Evolutionary conservation across 2,888 invertebrate genomes (phyloP), one percentile per base, ranked within the genome.

Genomic region (Drosophila gaucha): DNA sequence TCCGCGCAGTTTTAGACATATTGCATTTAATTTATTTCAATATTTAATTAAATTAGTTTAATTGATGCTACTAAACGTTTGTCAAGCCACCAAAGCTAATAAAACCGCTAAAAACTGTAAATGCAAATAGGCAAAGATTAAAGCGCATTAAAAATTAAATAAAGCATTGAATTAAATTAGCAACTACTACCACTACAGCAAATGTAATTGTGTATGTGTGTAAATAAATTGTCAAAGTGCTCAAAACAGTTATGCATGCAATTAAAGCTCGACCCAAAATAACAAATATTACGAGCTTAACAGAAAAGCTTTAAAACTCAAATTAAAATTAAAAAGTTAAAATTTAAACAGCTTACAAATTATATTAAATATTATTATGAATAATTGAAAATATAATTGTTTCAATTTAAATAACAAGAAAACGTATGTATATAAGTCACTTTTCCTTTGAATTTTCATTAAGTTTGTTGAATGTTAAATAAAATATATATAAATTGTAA

Each of bases 121-220:
- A 36, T 38, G 43, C 26, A 6, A 6, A 9, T 49, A 65, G 47
- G 16, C 57, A 44, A 36, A 24, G 51, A 44, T 70, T 64, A 16
- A 71, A 68, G 59, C 67, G 16, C 49, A 86, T 77, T 80, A 71
- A 72, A 74, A 59, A 77, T 79, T 67, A 62, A 80, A 76, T 49
- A 66, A 46, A 57, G 43, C 43, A 63, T 59, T 54, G 46, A 74
- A 74, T 80, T 86, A 74, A 80, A 80, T 84, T 80, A 84, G 62
- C 67, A 64, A 41, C 39, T 31, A 6, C 22, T 26, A 51, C 14
- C 22, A 35, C 12, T 12, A 1, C 3, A 24, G 14, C 10, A 10
- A n/a, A 1, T 2, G 12, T 14, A 12, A 26, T 16, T 28, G 35
- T 20, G n/a, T 35, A 12, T 26, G 39, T 38, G 35, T 54, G 38